Base-by-base conservation (phyloP, 2,888 invertebrate species). In the Theodoxus fluviatilis region DNA sequence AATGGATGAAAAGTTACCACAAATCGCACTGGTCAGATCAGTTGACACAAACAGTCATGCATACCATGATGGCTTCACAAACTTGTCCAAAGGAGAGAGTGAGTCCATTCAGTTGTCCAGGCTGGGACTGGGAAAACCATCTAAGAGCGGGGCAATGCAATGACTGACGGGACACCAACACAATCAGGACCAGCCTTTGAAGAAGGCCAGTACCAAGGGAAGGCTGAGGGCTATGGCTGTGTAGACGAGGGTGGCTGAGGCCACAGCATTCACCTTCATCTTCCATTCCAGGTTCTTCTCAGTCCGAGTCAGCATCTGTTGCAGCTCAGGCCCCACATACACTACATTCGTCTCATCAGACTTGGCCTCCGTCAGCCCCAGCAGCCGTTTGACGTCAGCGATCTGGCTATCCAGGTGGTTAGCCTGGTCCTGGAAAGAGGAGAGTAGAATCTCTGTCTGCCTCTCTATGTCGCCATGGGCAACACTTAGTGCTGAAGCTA, bases 281-380 rank as follows among this genome's bases (percentile, higher is more conserved):
- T 83, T 84, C 78, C 80, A 79, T 68, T 86, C 84, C 31, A 87
- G 55, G 67, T 82, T 83, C 38, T 79, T 74, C 74, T 86, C 84
- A 0, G 84, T 82, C 25, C 80, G 76, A 33, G 79, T 76, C n/a
- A 87, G 69, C 69, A 86, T 71, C 12, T 74, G 71, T 67, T 83
- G 77, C 59, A 87, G 63, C 68, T 86, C 83, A 3, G 81, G 81
- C 9, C 83, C 84, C 37, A 84, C 79, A 78, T 85, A 85, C 7
- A 86, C 81, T 35, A 83, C 79, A 67, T 71, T 76, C 0, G 73
- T 74, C 25, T 72, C 72, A 52, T 70, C 22, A 69, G 70, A n/a
- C 66, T 63, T 43, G 28, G 75, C 73, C 61, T 71, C 68, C 6
- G 73, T 61, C 1, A 73, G 61, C 6, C 76, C 78, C 22, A 83